Percentiles rank a stretch among this genome's conserved stretches.
Conservation (phyloP, 2,888 invertebrate genomes). For the Timema podura region DNA sequence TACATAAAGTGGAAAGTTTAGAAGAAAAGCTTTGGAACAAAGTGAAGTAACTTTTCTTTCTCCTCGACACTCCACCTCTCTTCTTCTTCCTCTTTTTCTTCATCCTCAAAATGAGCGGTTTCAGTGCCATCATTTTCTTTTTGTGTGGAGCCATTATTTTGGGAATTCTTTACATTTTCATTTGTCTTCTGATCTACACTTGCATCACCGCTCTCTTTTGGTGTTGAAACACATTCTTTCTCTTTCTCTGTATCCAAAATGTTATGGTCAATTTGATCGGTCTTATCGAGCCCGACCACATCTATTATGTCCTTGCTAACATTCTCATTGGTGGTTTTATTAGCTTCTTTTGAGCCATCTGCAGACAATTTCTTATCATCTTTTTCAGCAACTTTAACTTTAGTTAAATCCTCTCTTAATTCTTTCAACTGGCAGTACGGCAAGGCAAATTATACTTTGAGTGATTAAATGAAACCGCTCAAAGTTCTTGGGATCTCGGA, state of each 20-base stretch:
- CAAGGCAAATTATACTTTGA: constrained; percentile 79
- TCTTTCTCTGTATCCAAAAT: no score
- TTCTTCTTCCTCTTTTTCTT: constrained; percentile 25
- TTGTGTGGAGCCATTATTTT: background rate
- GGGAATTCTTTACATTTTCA: constrained; percentile 29
- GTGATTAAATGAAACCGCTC: constrained; percentile 86
- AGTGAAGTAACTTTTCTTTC: constrained; percentile 81
- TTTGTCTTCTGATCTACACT: constrained; percentile 33
- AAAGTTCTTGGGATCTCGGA: constrained; percentile 87
- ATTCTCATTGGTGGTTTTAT: no score
- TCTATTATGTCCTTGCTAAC: no score
- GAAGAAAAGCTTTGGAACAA: constrained; percentile 84
- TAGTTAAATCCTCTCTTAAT: no score
- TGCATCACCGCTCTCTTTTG: constrained; percentile 35
- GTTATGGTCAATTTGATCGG: no score
- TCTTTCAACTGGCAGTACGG: constrained; percentile 57
- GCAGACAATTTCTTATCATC: no score
- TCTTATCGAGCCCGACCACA: no score
- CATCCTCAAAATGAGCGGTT: constrained; percentile 15
- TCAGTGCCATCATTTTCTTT: background rate
- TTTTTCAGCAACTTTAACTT: constrained; percentile 34
- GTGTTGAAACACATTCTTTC: no score
- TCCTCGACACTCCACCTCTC: constrained; percentile 71
- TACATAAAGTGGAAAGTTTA: constrained; percentile 85
- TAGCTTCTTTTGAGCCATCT: no score